Percentiles rank a stretch among this genome's conserved stretches.
Conservation (phyloP, 2,797 vertebrate genomes). For the Poecilia wingei region DNA sequence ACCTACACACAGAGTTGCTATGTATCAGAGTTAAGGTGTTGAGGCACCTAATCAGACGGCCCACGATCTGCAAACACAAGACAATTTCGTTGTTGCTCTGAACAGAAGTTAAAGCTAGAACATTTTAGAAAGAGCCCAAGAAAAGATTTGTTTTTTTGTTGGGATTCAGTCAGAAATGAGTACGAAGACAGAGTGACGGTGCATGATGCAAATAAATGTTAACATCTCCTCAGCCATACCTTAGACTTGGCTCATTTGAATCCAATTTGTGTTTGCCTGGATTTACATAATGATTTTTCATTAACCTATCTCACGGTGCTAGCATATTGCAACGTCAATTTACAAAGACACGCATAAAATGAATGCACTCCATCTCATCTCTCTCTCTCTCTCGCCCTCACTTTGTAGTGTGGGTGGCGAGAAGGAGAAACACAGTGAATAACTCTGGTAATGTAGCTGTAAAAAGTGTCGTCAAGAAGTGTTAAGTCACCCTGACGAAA, state of each 20-base stretch:
- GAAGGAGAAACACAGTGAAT: constrained; percentile 31
- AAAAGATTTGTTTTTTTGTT: constrained; percentile 39
- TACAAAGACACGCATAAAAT: constrained; percentile 4
- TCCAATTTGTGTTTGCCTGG: constrained; percentile 76
- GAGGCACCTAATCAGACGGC: constrained; percentile 60
- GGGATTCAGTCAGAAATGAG: constrained; percentile 38
- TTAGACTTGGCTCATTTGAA: constrained; percentile 50
- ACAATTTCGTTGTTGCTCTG: constrained; percentile 33
- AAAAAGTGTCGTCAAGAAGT: constrained; percentile 33
- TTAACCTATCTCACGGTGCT: constrained; percentile 62
- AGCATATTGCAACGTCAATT: constrained; percentile 37
- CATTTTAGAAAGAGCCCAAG: constrained; percentile 14
- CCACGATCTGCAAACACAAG: constrained; percentile 35
- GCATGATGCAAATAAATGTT: constrained; percentile 71
- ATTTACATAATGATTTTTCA: constrained; percentile 79
- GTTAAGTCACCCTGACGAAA: constrained; percentile 32
- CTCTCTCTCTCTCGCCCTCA: constrained; percentile 20
- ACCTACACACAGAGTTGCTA: constrained; percentile 31
- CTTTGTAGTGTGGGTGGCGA: constrained; percentile 45
- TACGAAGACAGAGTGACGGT: constrained; percentile 26
- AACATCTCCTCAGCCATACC: constrained; percentile 59
- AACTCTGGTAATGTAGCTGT: constrained; percentile 34
- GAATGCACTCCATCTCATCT: neutral
- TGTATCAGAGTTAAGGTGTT: constrained; percentile 43
- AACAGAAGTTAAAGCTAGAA: neutral